Evolutionary conservation across 2,113 vertebrate species (phyloP).

Genomic region (Mystacornis crossleyi): DNA sequence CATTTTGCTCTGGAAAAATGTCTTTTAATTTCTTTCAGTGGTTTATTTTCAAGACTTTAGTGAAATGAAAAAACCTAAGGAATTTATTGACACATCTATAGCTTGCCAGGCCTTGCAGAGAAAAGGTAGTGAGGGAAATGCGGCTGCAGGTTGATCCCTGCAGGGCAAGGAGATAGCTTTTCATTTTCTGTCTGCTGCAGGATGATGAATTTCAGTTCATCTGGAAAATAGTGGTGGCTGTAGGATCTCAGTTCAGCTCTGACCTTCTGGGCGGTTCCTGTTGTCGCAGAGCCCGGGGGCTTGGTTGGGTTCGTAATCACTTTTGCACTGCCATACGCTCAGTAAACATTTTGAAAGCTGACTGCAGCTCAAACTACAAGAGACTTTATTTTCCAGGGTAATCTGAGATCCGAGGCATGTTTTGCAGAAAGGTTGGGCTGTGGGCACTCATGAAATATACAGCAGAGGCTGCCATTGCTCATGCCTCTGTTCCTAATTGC

Average conservation of each 20-base stretch:
- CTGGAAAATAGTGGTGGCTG: constrained; percentile 22
- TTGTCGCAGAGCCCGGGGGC: rapidly evolving
- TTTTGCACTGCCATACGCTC: neutral
- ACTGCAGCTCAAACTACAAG: neutral
- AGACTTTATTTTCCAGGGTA: neutral
- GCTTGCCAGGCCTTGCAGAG: neutral
- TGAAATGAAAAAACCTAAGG: neutral
- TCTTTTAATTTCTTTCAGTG: neutral
- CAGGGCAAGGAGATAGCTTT: constrained; percentile 37
- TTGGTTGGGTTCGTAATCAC: neutral
- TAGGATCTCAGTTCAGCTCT: neutral
- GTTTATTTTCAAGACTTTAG: neutral
- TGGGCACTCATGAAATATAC: neutral
- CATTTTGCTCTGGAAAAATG: neutral
- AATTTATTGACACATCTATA: neutral
- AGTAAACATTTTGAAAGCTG: neutral
- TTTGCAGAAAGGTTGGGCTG: neutral
- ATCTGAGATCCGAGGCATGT: neutral
- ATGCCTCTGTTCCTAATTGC: neutral
- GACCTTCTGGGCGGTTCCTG: neutral
- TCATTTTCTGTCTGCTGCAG: neutral
- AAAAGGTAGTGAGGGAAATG: neutral
- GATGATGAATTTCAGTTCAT: constrained; percentile 43
- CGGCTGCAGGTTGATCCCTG: constrained; percentile 47
- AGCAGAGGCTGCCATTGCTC: neutral